Base-by-base conservation (phyloP, 2,797 vertebrate genomes). In the Danio kyathit region DNA sequence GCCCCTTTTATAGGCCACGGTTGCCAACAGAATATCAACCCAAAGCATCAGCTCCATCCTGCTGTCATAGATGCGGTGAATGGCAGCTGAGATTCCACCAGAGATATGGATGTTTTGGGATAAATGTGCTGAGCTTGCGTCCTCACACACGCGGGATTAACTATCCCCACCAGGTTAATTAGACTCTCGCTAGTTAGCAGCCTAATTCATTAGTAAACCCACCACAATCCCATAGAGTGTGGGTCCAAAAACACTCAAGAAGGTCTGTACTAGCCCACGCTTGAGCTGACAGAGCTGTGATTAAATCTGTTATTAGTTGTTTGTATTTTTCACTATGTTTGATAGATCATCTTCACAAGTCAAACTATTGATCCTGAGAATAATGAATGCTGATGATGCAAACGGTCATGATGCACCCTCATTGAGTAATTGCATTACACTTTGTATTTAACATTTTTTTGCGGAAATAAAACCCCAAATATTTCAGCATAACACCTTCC, bases 81-180 rank as follows among this genome's bases (percentile, higher is more conserved):
- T 49, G 72, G 77, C 57, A 79, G 56, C 13, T 41, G 52, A 61
- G 76, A 77, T 76, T 61, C 71, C 79, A 81, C 59, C 41, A 77
- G 76, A 57, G 79, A 70, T 74, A 8, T 43, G 44, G 17, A 40
- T 79, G 60, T 49, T 74, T 83, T 75, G 51, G 41, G 41, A 54
- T 11, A 41, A 10, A 89, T 13, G 43, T 73, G 83, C 83, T 85
- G 85, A 86, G 29, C 65, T 38, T 57, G 71, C 85, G 75, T 72
- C 38, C 70, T 83, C 21, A 13, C 16, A 13, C n/a, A 17, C 40
- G 8, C 13, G 83, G 78, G 81, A 79, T 69, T 76, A 61, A 84
- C 69, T 77, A 86, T 79, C 59, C 80, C 60, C 81, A 17, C 2
- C 49, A 13, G 76, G n/a, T 56, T 80, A 71, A 84, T 83, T 79